These are phyloP conservation scores for Coendou prehensilis DNA, from an alignment of 2,797 vertebrate genomes.

Conservation along the genomic window DNA sequence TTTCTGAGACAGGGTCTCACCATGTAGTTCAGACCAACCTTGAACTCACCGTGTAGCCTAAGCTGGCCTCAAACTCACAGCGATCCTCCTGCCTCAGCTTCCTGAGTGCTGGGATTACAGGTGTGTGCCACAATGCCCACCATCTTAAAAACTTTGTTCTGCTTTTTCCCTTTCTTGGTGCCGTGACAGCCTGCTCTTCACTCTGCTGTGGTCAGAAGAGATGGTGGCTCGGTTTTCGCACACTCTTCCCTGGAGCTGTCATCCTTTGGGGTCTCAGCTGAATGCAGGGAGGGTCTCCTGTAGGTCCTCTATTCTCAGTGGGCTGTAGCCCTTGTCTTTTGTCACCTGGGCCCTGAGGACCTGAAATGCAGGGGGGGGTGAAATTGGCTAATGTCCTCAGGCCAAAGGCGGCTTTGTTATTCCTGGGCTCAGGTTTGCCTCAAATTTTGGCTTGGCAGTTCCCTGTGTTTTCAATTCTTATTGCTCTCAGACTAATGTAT, in stretches of 20 bases:
- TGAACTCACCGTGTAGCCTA: neutral
- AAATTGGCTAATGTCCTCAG: neutral
- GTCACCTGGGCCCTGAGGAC: neutral
- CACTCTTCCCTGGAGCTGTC: neutral
- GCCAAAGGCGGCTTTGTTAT: neutral
- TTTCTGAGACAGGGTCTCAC: neutral
- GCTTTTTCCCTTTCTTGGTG: neutral
- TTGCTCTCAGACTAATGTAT: neutral
- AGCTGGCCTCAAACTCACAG: neutral
- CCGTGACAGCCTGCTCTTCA: neutral
- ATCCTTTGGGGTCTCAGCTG: neutral
- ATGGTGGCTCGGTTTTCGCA: neutral
- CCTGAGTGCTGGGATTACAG: neutral
- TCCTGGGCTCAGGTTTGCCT: neutral
- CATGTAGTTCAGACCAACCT: neutral
- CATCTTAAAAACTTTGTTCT: neutral
- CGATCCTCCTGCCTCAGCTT: neutral
- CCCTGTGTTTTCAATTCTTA: neutral
- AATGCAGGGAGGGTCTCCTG: neutral
- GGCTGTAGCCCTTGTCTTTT: neutral
- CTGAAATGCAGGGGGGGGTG: neutral
- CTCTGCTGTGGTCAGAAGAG: neutral
- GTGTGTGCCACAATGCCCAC: too few species aligned
- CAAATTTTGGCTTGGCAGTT: neutral
- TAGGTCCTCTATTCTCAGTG: neutral